A percentile compares a stretch with the other conserved stretches of the same genome.
These are phyloP conservation scores for Lochmaea crataegi DNA, from an alignment of 2,888 invertebrate genomes.

Conservation along the genomic window DNA sequence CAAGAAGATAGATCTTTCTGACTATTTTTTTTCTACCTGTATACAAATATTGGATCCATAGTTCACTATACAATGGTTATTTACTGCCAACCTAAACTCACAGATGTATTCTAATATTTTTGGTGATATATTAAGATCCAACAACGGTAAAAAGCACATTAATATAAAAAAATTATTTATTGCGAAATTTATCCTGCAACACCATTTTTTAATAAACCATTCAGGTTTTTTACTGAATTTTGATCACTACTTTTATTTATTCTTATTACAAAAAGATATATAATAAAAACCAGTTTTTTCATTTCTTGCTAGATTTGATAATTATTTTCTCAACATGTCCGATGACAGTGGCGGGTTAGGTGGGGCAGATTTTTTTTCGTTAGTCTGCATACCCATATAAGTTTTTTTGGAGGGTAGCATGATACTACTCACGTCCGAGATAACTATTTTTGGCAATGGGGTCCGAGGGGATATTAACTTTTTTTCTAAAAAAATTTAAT, in stretches of 20 bases:
- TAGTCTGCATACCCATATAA: too few relatives aligned
- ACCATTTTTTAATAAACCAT: not conserved
- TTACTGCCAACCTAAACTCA: slow-evolving; percentile 40
- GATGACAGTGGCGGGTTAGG: too few relatives aligned
- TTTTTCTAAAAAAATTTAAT: too few relatives aligned
- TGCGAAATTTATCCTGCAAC: not conserved
- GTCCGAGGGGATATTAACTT: too few relatives aligned
- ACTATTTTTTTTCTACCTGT: slow-evolving; percentile 58
- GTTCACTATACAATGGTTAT: slow-evolving; percentile 62
- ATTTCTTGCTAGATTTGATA: too few relatives aligned
- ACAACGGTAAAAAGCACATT: slow-evolving; percentile 7
- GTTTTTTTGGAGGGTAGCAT: too few relatives aligned
- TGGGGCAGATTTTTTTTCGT: too few relatives aligned
- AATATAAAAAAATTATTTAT: slow-evolving; percentile 2
- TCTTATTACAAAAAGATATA: not conserved
- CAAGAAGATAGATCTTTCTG: slow-evolving; percentile 12
- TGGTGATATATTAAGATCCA: slow-evolving; percentile 12
- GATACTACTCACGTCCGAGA: too few relatives aligned
- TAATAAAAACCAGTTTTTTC: not conserved
- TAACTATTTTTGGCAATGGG: too few relatives aligned
- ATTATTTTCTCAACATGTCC: too few relatives aligned
- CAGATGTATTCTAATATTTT: slow-evolving; percentile 13
- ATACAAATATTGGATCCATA: slow-evolving; percentile 59
- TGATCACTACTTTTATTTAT: not conserved
- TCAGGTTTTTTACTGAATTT: not conserved